phyloP scores from a whole-genome alignment of 2,113 vertebrate species.

The Entelurus aequoreus region DNA sequence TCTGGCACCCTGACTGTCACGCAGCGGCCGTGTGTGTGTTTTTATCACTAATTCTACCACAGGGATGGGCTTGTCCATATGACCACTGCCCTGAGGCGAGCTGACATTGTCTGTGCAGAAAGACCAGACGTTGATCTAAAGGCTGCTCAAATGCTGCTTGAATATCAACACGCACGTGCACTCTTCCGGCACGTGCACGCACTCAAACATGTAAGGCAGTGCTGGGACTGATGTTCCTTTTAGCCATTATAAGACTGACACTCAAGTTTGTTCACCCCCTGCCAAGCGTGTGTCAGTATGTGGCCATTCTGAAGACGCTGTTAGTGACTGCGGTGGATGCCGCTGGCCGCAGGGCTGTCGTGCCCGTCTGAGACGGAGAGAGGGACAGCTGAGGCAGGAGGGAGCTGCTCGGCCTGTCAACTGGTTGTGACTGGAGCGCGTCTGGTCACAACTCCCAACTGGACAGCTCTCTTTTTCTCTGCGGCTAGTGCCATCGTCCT shows the following conservation, averaged over 20 bases:
- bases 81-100: constrained; percentile 74
- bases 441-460: constrained; percentile 66
- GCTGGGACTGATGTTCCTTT: constrained; percentile 71
- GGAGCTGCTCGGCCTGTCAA: constrained; percentile 59
- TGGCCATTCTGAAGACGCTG: constrained; percentile 62
- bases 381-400: background rate
- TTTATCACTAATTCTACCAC: constrained; percentile 72
- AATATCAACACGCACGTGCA: constrained; percentile 48
- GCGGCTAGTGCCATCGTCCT: constrained; percentile 52
- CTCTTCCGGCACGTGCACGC: constrained; percentile 5
- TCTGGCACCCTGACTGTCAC: constrained; percentile 71
- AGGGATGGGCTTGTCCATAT: constrained; percentile 73
- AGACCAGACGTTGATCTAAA: constrained; percentile 69
- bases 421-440: constrained; percentile 65
- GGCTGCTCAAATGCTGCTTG: constrained; percentile 73
- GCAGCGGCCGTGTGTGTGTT: constrained; percentile 58
- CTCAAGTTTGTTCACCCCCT: constrained; percentile 43
- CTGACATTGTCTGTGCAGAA: constrained; percentile 73
- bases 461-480: constrained; percentile 64
- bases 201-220: constrained; percentile 40
- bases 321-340: constrained; percentile 53
- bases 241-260: constrained; percentile 68
- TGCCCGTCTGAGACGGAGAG: constrained; percentile 42
- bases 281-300: constrained; percentile 65
- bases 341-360: constrained; percentile 57